phyloP scores from a whole-genome alignment of 2,888 invertebrate species.

The Pocota personata region DNA sequence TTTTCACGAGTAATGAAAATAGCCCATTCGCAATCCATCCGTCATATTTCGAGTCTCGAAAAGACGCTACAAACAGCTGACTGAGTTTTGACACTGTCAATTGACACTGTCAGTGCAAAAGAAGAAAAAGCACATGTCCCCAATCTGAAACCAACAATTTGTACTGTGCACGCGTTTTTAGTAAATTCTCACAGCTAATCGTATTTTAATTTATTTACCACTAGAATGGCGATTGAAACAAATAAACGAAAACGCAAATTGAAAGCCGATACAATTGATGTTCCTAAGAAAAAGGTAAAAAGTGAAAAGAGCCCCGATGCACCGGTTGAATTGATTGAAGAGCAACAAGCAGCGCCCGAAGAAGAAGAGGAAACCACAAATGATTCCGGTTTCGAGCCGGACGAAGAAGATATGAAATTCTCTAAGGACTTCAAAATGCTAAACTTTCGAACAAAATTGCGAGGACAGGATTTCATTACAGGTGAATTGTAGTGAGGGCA shows the following conservation, averaged over 20 bases:
- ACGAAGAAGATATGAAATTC: slow-evolving; percentile 75
- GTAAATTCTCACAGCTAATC: background rate
- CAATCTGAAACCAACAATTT: background rate
- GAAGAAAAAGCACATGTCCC: slow-evolving; percentile 11
- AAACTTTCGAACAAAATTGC: slow-evolving; percentile 85
- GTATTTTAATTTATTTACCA: background rate
- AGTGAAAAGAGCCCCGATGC: slow-evolving; percentile 44
- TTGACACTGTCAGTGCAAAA: background rate
- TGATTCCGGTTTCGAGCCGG: slow-evolving; percentile 77
- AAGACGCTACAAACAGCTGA: slow-evolving; percentile 1
- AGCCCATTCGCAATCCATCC: background rate
- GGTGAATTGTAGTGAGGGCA: slow-evolving; percentile 82
- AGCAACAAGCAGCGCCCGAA: background rate
- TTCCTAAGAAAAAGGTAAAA: slow-evolving; percentile 42
- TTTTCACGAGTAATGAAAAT: background rate
- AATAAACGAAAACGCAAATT: slow-evolving; percentile 62
- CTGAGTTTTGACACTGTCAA: background rate
- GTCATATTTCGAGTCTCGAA: slow-evolving; percentile 7
- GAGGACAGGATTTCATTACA: slow-evolving; percentile 84
- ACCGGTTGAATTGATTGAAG: background rate
- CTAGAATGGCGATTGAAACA: slow-evolving; percentile 55
- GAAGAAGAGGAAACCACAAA: slow-evolving; percentile 75
- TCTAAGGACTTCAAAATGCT: slow-evolving; percentile 84
- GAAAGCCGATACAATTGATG: background rate
- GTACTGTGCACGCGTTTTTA: background rate